These are phyloP conservation scores for Drosophila nasuta DNA, from an alignment of 1,140 invertebrate species.

Conservation along the genomic window DNA sequence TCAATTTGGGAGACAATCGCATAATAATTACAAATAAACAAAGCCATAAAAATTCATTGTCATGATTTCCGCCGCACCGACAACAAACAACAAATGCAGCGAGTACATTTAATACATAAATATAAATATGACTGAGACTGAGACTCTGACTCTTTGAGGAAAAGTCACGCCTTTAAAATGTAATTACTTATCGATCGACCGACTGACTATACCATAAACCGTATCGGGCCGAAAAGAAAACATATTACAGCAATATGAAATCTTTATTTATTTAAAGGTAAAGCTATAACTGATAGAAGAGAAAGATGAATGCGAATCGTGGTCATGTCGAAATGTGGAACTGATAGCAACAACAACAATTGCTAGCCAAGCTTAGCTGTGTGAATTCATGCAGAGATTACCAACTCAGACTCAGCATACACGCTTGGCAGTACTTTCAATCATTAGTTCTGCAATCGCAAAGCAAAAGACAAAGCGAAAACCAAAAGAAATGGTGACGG, in stretches of 20 bases:
- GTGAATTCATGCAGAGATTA: constrained; percentile 17
- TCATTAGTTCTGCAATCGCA: constrained; percentile 21
- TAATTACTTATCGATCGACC: constrained; percentile 31
- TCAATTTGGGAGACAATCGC: constrained; percentile 59
- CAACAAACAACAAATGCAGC: constrained; percentile 44
- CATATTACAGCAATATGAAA: not conserved
- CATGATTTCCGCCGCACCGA: constrained; percentile 73
- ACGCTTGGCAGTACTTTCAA: not conserved
- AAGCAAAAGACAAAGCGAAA: not conserved
- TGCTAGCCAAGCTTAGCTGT: not conserved
- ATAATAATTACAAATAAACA: constrained; percentile 67
- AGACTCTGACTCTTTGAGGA: constrained; percentile 24
- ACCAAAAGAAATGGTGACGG: constrained; percentile 4
- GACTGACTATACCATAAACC: not conserved
- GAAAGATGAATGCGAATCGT: constrained; percentile 19
- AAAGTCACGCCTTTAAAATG: constrained; percentile 69
- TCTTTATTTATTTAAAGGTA: constrained; percentile 18
- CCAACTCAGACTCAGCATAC: not conserved
- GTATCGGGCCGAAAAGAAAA: constrained; percentile 39
- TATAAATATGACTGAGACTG: too few relatives aligned
- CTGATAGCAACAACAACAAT: not conserved
- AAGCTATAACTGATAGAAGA: not conserved
- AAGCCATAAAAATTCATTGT: constrained; percentile 76
- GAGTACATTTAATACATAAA: constrained; percentile 51
- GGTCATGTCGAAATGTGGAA: constrained; percentile 23